phyloP scores from a whole-genome alignment of 2,113 vertebrate species.

The Salvelinus alpinus region DNA sequence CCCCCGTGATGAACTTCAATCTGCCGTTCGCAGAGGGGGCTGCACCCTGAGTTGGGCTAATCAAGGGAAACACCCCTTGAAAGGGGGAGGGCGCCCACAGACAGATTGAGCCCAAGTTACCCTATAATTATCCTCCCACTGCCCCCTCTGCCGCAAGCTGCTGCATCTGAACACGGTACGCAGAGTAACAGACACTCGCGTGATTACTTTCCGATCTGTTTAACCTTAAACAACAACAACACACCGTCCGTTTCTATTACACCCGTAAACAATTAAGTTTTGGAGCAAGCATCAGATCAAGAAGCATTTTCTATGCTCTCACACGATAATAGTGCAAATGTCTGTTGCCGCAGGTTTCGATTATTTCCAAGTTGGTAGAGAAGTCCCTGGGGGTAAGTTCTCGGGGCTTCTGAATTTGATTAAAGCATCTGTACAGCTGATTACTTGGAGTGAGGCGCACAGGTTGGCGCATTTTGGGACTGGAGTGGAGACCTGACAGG shows the following conservation, averaged over 20 bases:
- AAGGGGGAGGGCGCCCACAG: conserved; percentile 69
- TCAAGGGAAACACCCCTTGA: conserved; percentile 77
- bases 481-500: conserved; percentile 75
- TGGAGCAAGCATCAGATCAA: conserved; percentile 45
- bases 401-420: conserved; percentile 78
- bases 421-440: conserved; percentile 79
- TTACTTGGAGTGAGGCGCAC: conserved; percentile 76
- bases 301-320: conserved; percentile 70
- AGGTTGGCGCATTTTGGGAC: conserved; percentile 74
- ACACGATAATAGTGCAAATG: conserved; percentile 71
- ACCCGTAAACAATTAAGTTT: conserved; percentile 52
- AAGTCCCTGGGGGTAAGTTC: conserved; percentile 69
- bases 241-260: conserved; percentile 48
- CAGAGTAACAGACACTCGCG: conserved; percentile 61
- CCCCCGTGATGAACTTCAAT: conserved; percentile 88
- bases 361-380: conserved; percentile 77
- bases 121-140: conserved; percentile 77
- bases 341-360: conserved; percentile 75
- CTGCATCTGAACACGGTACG: conserved; percentile 59
- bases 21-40: conserved; percentile 80
- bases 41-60: conserved; percentile 81
- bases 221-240: conserved; percentile 63
- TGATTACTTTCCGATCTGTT: conserved; percentile 70
- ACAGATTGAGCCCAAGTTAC: conserved; percentile 77
- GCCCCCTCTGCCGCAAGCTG: conserved; percentile 74